phyloP scores from a whole-genome alignment of 2,797 vertebrate species.

The Crax fasciolata region DNA sequence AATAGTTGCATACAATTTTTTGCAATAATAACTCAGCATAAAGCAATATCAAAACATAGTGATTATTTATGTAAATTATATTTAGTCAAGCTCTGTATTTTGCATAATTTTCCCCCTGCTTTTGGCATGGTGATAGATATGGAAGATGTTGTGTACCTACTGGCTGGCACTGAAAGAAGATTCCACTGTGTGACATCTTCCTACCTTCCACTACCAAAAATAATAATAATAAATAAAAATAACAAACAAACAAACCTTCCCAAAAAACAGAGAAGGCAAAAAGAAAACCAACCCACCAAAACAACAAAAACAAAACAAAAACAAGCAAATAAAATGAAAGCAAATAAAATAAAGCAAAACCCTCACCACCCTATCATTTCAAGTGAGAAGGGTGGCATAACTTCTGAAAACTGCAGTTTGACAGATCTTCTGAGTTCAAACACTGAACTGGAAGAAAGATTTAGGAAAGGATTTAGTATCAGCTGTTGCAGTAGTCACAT shows the following conservation, averaged over 20 bases:
- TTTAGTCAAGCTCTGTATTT: not conserved
- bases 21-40: constrained; percentile 42
- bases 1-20: not conserved
- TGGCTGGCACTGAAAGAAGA: not conserved
- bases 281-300: no score
- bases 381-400: not conserved
- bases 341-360: not conserved
- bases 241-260: not conserved
- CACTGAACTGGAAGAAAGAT: not conserved
- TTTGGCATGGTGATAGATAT: not conserved
- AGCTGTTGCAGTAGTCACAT: constrained; percentile 35
- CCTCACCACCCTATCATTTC: not conserved
- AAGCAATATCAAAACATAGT: constrained; percentile 47
- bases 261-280: not conserved
- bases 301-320: no score
- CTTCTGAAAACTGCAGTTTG: not conserved
- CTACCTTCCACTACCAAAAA: not conserved
- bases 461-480: constrained; percentile 1
- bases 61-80: not conserved
- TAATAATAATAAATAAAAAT: not conserved
- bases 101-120: not conserved
- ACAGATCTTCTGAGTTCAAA: not conserved
- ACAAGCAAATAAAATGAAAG: not conserved
- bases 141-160: not conserved
- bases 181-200: not conserved